phyloP scores from a whole-genome alignment of 2,797 vertebrate species.

The Perodicticus potto region DNA sequence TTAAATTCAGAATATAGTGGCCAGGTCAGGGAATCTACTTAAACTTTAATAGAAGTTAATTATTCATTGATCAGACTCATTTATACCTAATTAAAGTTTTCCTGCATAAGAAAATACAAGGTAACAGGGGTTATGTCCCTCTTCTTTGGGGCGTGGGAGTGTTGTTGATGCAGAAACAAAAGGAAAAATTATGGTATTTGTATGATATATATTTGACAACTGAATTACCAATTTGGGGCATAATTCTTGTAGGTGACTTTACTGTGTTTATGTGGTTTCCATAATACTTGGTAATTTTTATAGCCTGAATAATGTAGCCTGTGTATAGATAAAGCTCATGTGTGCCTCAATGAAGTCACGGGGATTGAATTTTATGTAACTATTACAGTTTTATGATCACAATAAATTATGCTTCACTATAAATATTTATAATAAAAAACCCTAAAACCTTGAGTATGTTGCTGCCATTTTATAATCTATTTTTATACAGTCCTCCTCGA shows the following conservation, averaged over 20 bases:
- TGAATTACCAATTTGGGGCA: constrained; percentile 61
- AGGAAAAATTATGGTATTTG: constrained; percentile 67
- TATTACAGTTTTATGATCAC: not conserved
- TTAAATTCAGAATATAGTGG: constrained; percentile 86
- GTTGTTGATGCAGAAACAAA: constrained; percentile 64
- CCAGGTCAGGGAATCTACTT: constrained; percentile 88
- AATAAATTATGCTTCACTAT: not conserved
- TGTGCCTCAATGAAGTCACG: not conserved
- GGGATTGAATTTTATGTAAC: constrained; percentile 23
- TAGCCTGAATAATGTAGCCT: constrained; percentile 59
- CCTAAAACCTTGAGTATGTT: not conserved
- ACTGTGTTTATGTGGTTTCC: constrained; percentile 64
- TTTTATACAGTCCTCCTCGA: not conserved
- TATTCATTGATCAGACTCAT: constrained; percentile 90
- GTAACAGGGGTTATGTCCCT: constrained; percentile 57
- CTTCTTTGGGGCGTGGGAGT: not conserved
- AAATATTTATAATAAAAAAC: constrained; percentile 42
- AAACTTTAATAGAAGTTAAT: constrained; percentile 90
- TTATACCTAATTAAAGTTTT: constrained; percentile 90
- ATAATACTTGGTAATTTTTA: constrained; percentile 32
- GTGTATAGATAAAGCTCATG: not conserved
- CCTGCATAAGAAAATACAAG: constrained; percentile 83
- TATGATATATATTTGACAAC: constrained; percentile 66
- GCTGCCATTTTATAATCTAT: not conserved
- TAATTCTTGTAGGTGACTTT: constrained; percentile 78